phyloP scores from a whole-genome alignment of 64 coral and sea anemone genomes.

The Astreopora myriophthalma region DNA sequence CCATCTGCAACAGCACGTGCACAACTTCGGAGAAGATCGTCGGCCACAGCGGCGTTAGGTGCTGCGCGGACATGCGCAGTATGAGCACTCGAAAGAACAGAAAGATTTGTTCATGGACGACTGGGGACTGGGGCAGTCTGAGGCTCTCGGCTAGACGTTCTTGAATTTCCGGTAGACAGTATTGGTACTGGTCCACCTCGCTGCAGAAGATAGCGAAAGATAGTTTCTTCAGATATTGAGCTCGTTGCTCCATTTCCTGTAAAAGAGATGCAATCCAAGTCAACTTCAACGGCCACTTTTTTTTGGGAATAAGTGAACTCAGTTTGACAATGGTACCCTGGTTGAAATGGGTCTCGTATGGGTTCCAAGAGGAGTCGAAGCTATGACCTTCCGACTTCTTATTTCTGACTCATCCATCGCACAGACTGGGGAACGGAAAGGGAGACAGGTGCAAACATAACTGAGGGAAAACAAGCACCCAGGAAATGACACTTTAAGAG shows the following conservation, averaged over 20 bases:
- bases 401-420: too few species aligned
- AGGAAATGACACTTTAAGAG: too few species aligned
- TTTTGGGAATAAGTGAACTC: too few species aligned
- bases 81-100: constrained; percentile 87
- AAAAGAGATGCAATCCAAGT: neutral
- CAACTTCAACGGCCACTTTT: neutral
- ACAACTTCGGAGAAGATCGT: constrained; percentile 92
- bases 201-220: constrained; percentile 95
- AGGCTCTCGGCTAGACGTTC: constrained; percentile 96
- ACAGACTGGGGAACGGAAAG: too few species aligned
- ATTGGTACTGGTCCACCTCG: constrained; percentile 91
- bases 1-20: constrained; percentile 92
- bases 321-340: too few species aligned
- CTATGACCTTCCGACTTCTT: too few species aligned
- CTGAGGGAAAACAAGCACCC: too few species aligned
- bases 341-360: too few species aligned
- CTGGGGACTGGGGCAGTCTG: constrained; percentile 81
- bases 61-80: constrained; percentile 90
- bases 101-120: constrained; percentile 97
- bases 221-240: constrained; percentile 81
- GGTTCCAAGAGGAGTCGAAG: too few species aligned
- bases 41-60: constrained; percentile 93
- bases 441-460: too few species aligned
- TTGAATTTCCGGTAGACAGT: constrained; percentile 91
- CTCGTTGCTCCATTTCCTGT: constrained; percentile 98